phyloP scores from a whole-genome alignment of 53 echinoderm and acorn worm genomes.

The Arbacia lixula region DNA sequence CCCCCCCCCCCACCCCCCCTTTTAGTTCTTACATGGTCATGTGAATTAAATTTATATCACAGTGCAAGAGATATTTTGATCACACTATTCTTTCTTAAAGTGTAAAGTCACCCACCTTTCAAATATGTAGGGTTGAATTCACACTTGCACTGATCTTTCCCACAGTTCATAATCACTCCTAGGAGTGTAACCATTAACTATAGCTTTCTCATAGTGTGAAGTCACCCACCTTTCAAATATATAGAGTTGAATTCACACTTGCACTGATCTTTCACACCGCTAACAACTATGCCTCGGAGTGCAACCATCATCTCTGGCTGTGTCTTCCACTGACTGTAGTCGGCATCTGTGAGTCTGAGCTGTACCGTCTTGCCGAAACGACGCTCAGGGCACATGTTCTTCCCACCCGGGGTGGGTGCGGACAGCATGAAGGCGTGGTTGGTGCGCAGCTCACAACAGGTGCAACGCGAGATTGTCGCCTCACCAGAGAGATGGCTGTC shows the following conservation, averaged over 20 bases:
- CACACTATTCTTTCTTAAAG: too few species aligned
- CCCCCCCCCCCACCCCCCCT: too few species aligned
- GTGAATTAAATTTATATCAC: too few species aligned
- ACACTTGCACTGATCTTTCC: conserved; percentile 79
- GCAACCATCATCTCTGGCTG: conserved; percentile 21
- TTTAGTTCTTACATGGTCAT: too few species aligned
- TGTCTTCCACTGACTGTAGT: conserved; percentile 68
- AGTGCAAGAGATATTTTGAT: too few species aligned
- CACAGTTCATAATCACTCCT: conserved; percentile 60
- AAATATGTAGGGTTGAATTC: conserved; percentile 74
- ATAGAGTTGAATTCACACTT: conserved; percentile 78
- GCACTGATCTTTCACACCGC: conserved; percentile 72
- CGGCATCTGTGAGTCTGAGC: conserved; percentile 77
- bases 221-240: conserved; percentile 72
- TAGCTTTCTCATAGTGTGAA: too few species aligned
- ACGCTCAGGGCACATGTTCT: conserved; percentile 69
- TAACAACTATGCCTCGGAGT: conserved; percentile 60
- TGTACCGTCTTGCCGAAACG: conserved; percentile 64
- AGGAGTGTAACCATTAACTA: conserved; percentile 39
- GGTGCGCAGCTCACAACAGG: conserved; percentile 69
- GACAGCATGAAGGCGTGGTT: conserved; percentile 73
- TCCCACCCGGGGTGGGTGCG: conserved; percentile 58
- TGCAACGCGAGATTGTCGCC: conserved; percentile 77
- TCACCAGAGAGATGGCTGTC: conserved; percentile 49
- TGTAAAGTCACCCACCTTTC: conserved; percentile 68